Conservation (phyloP, 2,113 vertebrate species). For the Petroica traversi region DNA sequence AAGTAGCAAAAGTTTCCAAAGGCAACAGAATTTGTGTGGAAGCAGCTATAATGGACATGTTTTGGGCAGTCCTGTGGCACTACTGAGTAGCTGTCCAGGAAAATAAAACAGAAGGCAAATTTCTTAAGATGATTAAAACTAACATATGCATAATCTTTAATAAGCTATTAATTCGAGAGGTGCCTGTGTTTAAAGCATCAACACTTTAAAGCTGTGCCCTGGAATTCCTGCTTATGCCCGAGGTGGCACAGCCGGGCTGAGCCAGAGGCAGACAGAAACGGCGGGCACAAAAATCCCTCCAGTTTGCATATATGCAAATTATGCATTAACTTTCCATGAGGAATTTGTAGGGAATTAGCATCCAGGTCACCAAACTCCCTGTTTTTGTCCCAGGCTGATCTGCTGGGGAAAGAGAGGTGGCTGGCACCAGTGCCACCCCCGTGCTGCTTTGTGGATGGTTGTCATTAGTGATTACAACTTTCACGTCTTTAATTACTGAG, state of each 20-base stretch:
- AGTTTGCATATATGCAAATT: constrained; percentile 14
- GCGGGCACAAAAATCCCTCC: neutral
- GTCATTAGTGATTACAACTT: constrained; percentile 27
- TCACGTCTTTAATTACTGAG: constrained; percentile 23
- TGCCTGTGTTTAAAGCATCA: neutral
- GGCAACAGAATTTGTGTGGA: neutral
- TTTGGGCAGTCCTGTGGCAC: neutral
- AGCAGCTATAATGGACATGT: neutral
- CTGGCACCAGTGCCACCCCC: neutral
- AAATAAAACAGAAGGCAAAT: neutral
- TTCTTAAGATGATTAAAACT: neutral
- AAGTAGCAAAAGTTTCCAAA: neutral
- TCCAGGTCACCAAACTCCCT: constrained; percentile 5
- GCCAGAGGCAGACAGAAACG: neutral
- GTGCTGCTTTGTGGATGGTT: neutral
- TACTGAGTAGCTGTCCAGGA: neutral
- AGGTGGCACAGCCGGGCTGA: neutral
- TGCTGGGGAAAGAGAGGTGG: neutral
- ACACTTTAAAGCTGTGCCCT: neutral
- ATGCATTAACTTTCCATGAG: neutral
- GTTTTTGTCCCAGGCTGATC: neutral
- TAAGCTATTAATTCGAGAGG: neutral
- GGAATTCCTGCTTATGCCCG: neutral
- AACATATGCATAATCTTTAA: neutral
- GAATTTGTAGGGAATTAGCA: constrained; percentile 13